These are phyloP conservation scores for Galago senegalensis DNA, from an alignment of 2,797 vertebrate species.

Conservation along the genomic window DNA sequence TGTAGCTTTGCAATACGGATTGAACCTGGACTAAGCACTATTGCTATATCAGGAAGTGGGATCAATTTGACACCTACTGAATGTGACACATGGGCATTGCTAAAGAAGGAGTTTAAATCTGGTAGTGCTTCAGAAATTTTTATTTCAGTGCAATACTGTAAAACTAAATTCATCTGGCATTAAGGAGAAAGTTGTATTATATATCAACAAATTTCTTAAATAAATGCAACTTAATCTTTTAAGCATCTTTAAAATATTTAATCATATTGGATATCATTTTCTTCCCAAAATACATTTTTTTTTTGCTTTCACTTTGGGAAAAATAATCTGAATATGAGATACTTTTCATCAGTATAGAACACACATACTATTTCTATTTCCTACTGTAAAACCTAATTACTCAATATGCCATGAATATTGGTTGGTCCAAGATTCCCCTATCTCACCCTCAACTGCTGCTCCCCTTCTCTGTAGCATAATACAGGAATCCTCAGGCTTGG, in stretches of 20 bases:
- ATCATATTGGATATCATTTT: not conserved
- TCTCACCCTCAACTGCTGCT: not conserved
- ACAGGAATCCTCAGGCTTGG: not conserved
- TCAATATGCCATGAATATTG: not conserved
- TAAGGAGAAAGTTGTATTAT: not conserved
- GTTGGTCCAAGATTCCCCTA: not conserved
- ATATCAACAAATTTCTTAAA: conserved; percentile 35
- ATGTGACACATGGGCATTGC: not conserved
- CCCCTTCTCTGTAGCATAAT: not conserved
- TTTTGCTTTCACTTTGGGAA: not conserved
- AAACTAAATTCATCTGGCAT: not conserved
- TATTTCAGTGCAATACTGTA: conserved; percentile 9
- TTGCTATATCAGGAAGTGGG: not conserved
- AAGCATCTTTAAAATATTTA: conserved; percentile 20
- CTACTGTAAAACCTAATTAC: not conserved
- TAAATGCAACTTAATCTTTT: conserved; percentile 15
- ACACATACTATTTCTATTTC: not conserved
- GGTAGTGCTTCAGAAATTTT: not conserved
- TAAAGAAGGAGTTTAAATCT: conserved; percentile 42
- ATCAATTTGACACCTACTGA: conserved; percentile 24
- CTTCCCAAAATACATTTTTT: not conserved
- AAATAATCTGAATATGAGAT: not conserved
- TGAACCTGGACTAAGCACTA: not conserved
- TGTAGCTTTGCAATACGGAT: not conserved
- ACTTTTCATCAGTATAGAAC: not conserved